Conservation (phyloP, 2,113 vertebrate genomes). For the Dromaius novaehollandiae region DNA sequence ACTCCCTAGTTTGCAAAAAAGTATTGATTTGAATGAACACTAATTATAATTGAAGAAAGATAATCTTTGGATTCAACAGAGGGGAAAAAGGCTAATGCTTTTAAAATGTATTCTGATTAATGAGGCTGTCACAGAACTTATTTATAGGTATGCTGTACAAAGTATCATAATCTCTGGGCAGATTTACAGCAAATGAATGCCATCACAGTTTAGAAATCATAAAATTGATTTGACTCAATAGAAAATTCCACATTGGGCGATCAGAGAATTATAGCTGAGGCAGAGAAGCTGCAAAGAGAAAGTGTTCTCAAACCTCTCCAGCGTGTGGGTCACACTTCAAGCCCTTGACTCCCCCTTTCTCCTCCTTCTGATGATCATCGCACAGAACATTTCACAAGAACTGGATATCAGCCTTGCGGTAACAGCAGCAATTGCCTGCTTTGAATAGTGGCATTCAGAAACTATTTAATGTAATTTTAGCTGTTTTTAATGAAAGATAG, state of each 20-base stretch:
- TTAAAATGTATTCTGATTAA: constrained; percentile 64
- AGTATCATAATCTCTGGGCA: constrained; percentile 52
- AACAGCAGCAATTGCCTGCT: not conserved
- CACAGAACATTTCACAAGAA: not conserved
- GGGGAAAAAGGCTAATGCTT: constrained; percentile 57
- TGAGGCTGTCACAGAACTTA: constrained; percentile 47
- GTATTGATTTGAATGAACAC: constrained; percentile 12
- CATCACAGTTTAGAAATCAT: constrained; percentile 41
- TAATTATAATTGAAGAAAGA: constrained; percentile 46
- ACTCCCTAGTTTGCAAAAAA: not conserved
- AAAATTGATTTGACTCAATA: constrained; percentile 19
- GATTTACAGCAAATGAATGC: constrained; percentile 52
- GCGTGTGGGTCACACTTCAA: not conserved
- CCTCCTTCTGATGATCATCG: not conserved
- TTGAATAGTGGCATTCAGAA: not conserved
- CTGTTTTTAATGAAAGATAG: not conserved
- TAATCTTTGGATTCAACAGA: constrained; percentile 50
- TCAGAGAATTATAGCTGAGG: not conserved
- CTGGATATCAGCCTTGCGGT: not conserved
- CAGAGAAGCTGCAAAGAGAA: not conserved
- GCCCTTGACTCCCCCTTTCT: not conserved
- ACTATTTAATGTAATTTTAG: not conserved
- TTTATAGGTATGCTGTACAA: constrained; percentile 55
- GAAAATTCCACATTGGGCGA: not conserved
- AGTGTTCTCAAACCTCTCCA: not conserved